These are phyloP conservation scores for Drosophila kuntzei DNA, from an alignment of 2,888 invertebrate genomes.

Conservation along the genomic window DNA sequence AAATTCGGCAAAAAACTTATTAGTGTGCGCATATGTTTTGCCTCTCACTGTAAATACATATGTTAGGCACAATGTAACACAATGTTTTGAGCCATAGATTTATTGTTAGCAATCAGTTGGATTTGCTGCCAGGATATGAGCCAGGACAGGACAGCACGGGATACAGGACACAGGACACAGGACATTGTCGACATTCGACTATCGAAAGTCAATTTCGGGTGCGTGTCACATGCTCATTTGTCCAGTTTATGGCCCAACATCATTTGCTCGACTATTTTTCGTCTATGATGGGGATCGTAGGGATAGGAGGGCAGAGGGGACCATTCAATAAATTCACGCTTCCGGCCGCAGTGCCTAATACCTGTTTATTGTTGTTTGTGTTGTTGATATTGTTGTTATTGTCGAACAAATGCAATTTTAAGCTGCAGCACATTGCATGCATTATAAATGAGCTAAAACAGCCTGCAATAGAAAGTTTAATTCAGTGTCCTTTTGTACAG, in stretches of 20 bases:
- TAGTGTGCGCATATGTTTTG: constrained; percentile 48
- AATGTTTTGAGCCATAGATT: constrained; percentile 73
- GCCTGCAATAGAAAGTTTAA: constrained; percentile 19
- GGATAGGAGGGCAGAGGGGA: no score
- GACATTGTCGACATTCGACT: constrained; percentile 46
- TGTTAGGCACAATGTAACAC: constrained; percentile 53
- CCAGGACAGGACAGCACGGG: constrained; percentile 12
- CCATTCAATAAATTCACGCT: constrained; percentile 76
- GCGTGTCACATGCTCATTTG: constrained; percentile 80
- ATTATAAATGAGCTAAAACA: constrained; percentile 56
- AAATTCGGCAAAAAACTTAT: constrained; percentile 58
- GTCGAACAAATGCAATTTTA: constrained; percentile 55
- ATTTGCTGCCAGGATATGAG: constrained; percentile 51
- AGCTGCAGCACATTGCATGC: constrained; percentile 53
- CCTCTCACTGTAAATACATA: constrained; percentile 8
- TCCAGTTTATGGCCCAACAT: constrained; percentile 75
- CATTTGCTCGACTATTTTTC: constrained; percentile 59
- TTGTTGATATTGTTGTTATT: constrained; percentile 17
- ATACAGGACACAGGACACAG: no score
- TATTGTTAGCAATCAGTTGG: constrained; percentile 74
- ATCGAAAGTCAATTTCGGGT: constrained; percentile 80
- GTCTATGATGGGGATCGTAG: no score
- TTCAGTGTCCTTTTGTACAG: constrained; percentile 26
- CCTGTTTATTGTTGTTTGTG: constrained; percentile 69
- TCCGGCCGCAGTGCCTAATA: constrained; percentile 63